phyloP scores from a whole-genome alignment of 1,140 invertebrate species.

The Bombus consobrinus region DNA sequence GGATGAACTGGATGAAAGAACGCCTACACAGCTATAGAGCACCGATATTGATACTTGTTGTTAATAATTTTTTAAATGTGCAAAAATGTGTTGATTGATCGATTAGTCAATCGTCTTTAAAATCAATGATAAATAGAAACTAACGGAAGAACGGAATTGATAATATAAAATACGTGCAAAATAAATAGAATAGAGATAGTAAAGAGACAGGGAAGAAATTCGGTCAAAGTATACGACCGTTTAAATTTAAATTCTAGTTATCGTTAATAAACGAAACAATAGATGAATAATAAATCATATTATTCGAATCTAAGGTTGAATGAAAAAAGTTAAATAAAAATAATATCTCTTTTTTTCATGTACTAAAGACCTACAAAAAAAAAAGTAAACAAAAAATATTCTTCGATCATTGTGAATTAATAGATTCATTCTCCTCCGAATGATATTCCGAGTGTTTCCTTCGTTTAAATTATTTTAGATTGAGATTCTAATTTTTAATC shows the following conservation, averaged over 20 bases:
- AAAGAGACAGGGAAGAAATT: not conserved
- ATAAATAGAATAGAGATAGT: not conserved
- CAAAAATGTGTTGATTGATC: not conserved
- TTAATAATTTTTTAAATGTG: too few species aligned
- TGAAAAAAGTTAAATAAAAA: not conserved
- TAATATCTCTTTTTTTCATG: too few species aligned
- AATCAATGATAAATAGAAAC: not conserved
- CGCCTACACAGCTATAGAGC: conserved; percentile 40
- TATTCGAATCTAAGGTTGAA: not conserved
- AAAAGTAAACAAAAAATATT: not conserved
- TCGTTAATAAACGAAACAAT: too few species aligned
- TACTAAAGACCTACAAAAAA: not conserved
- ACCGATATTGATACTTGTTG: not conserved
- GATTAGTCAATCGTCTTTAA: not conserved
- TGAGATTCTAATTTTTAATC: not conserved
- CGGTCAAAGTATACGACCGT: not conserved
- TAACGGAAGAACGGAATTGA: conserved; percentile 17
- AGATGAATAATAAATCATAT: not conserved
- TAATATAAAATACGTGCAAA: not conserved
- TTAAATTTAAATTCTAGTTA: not conserved
- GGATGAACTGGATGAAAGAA: not conserved
- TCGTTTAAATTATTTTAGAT: not conserved
- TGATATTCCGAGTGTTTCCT: not conserved
- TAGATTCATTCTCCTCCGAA: not conserved
- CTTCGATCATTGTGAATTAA: not conserved